Conservation (phyloP, 1,140 invertebrate species). For the Trinorchestia longiramus region DNA sequence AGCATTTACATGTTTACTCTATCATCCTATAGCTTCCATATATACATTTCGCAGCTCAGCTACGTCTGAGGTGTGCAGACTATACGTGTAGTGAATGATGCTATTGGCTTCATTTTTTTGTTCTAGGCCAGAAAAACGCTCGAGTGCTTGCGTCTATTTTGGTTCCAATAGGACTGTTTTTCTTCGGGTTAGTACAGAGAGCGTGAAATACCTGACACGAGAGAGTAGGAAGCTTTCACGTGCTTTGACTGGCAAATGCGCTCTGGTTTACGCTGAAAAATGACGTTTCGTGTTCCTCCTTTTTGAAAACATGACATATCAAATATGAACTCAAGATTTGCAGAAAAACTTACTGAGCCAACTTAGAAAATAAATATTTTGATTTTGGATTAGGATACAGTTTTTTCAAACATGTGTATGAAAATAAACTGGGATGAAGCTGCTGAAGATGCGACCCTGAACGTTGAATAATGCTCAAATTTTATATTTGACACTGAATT, state of each 20-base stretch:
- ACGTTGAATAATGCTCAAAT: no score
- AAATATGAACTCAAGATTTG: neutral
- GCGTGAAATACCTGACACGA: neutral
- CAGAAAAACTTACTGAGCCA: neutral
- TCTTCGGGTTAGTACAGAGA: neutral
- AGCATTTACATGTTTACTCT: constrained; percentile 41
- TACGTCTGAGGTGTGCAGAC: neutral
- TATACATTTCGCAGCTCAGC: neutral
- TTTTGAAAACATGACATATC: neutral
- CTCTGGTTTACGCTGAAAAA: neutral
- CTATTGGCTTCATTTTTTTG: neutral
- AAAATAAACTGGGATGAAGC: no score
- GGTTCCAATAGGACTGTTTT: neutral
- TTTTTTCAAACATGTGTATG: no score
- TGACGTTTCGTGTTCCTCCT: neutral
- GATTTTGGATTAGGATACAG: no score
- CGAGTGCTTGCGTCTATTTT: neutral
- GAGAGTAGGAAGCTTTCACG: neutral
- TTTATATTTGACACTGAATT: no score
- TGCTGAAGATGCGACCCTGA: no score
- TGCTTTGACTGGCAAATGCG: neutral
- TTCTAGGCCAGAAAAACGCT: neutral
- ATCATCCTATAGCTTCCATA: constrained; percentile 29
- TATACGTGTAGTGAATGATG: neutral
- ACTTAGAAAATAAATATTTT: no score